A percentile compares a stretch with the other conserved stretches of the same genome.
Conservation (phyloP, 2,888 invertebrate genomes). For the Clostera curtula region DNA sequence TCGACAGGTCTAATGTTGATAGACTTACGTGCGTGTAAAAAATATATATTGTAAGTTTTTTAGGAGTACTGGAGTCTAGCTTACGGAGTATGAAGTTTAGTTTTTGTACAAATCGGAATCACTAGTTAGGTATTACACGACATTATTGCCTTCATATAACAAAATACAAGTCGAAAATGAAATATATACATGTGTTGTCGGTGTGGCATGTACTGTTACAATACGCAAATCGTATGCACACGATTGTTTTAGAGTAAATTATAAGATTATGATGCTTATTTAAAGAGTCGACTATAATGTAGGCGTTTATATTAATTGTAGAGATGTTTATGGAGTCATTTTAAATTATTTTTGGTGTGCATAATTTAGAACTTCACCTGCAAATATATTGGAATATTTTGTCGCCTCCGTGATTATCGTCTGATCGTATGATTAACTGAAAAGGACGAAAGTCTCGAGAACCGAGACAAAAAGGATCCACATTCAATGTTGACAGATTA, state of each 20-base stretch:
- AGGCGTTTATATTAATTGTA: constrained; percentile 37
- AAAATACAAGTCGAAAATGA: constrained; percentile 19
- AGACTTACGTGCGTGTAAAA: constrained; percentile 46
- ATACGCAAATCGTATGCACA: constrained; percentile 26
- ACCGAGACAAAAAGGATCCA: too few species aligned
- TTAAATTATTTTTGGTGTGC: constrained; percentile 19
- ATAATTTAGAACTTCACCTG: constrained; percentile 19
- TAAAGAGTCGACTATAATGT: constrained; percentile 34
- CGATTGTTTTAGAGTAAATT: constrained; percentile 27
- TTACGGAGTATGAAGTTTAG: constrained; percentile 57
- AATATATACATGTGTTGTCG: constrained; percentile 16
- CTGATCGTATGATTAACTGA: too few species aligned
- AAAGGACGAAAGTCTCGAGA: too few species aligned
- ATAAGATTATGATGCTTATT: constrained; percentile 34
- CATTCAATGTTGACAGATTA: too few species aligned
- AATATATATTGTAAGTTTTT: constrained; percentile 59
- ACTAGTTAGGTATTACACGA: constrained; percentile 54
- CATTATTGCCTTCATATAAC: constrained; percentile 32
- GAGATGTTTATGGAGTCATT: constrained; percentile 24
- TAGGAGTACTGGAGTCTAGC: constrained; percentile 50
- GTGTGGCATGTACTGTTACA: constrained; percentile 21
- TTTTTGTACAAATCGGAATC: constrained; percentile 66
- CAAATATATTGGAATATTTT: constrained; percentile 22
- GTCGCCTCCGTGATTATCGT: constrained; percentile 13
- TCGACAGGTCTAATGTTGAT: constrained; percentile 14